Evolutionary conservation across 1,140 invertebrate genomes (phyloP).

Genomic region (Papilio helenus): DNA sequence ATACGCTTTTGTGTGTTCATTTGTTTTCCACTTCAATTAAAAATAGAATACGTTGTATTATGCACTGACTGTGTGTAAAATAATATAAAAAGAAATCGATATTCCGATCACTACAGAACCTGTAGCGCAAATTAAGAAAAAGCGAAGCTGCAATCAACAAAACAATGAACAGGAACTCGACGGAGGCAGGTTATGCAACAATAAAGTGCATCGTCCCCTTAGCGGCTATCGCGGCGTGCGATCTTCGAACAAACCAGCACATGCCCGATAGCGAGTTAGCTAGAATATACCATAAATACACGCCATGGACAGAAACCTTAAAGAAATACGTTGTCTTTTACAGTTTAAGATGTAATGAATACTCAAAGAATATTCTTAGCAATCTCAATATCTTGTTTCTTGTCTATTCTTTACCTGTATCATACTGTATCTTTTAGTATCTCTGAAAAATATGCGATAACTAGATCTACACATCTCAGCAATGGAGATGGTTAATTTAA

Average conservation of each 20-base stretch:
- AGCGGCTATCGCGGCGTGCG: conserved; percentile 3
- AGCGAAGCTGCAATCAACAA: background rate
- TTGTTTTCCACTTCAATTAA: background rate
- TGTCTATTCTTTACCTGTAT: background rate
- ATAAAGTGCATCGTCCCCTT: conserved; percentile 36
- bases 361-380: background rate
- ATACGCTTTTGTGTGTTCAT: background rate
- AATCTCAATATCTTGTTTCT: background rate
- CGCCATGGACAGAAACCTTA: background rate
- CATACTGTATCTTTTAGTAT: background rate
- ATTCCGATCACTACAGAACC: background rate
- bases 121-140: conserved; percentile 13
- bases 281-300: conserved; percentile 22
- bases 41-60: background rate
- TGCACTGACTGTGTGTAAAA: background rate
- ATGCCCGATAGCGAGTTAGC: conserved; percentile 23
- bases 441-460: background rate
- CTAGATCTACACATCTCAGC: background rate
- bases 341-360: background rate
- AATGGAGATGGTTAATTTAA: background rate
- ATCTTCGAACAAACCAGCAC: conserved; percentile 29
- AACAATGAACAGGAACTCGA: conserved; percentile 32
- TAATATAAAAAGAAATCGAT: background rate
- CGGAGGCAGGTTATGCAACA: conserved; percentile 29
- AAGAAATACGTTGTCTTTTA: background rate